Evolutionary conservation across 2,113 vertebrate genomes (phyloP), one percentile per base, ranked within the genome.

Genomic region (Gavialis gangeticus): DNA sequence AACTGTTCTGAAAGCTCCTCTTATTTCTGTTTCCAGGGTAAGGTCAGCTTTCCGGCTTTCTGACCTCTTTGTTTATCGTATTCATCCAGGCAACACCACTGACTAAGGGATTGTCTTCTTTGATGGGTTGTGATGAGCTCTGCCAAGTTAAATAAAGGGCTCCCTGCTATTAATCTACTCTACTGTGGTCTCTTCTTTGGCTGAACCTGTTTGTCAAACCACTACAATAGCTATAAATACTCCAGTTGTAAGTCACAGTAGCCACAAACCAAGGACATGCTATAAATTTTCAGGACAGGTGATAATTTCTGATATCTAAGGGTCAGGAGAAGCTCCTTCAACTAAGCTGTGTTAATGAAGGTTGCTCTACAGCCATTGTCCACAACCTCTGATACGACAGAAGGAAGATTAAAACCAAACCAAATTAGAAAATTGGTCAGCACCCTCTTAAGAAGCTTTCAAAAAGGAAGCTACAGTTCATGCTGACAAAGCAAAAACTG

Each of bases 131-230:
- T 86, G 92, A 88, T 86, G 59, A 93, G 67, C 58, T 57, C 84
- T 88, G 92, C 90, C 93, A 94, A 96, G 79, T 93, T 90, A 92
- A 96, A 96, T 79, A 96, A 94, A 94, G 57, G 54, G 83, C 88
- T 94, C 71, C 12, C 46, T 62, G 34, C 87, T 82, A 79, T 94
- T 95, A 89, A 94, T 94, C 57, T 77, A 71, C 59, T 88, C 86
- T 79, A 55, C 84, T 92, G 64, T 93, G 85, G 81, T 89, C 86
- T 94, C 82, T 86, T 94, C 82, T 85, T 76, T 89, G 80, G 84
- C 64, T 78, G 91, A 95, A 81, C 56, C 83, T 89, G 67, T 79
- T 89, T 82, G 58, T 85, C 79, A 86, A 94, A 85, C 12, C 88
- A 85, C 78, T 56, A 4, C 75, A 85, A 91, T 59, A 77, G 63